Evolutionary conservation across 2,113 vertebrate species (phyloP).

Genomic region (Cheirogaleus medius): DNA sequence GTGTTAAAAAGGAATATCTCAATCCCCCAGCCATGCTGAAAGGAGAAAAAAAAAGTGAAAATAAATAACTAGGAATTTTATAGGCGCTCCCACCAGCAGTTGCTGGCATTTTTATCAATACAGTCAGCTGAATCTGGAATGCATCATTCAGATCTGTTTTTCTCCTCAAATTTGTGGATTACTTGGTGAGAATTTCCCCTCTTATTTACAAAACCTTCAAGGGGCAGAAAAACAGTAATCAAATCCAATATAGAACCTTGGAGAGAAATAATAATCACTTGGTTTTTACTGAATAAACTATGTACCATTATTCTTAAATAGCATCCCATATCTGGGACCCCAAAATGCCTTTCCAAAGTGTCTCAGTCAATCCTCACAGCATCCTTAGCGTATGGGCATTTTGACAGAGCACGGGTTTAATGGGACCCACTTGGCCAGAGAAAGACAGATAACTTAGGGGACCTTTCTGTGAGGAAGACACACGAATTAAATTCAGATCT

Average conservation of each 20-base stretch:
- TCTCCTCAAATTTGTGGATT: neutral
- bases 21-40: slow-evolving; percentile 92
- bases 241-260: neutral
- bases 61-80: neutral
- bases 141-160: neutral
- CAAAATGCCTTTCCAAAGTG: neutral
- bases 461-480: neutral
- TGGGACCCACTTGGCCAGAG: neutral
- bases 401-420: neutral
- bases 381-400: neutral
- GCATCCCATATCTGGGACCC: neutral
- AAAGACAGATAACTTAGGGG: neutral
- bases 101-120: neutral
- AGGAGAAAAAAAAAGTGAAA: slow-evolving; percentile 8
- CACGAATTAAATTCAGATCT: neutral
- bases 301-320: neutral
- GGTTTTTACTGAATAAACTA: neutral
- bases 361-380: neutral
- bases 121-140: neutral
- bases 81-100: neutral
- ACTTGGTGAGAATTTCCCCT: neutral
- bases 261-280: neutral
- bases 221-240: neutral
- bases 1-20: slow-evolving; percentile 90
- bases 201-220: neutral